phyloP scores from a whole-genome alignment of 1,140 invertebrate species.

The Drosophila kurseongensis region DNA sequence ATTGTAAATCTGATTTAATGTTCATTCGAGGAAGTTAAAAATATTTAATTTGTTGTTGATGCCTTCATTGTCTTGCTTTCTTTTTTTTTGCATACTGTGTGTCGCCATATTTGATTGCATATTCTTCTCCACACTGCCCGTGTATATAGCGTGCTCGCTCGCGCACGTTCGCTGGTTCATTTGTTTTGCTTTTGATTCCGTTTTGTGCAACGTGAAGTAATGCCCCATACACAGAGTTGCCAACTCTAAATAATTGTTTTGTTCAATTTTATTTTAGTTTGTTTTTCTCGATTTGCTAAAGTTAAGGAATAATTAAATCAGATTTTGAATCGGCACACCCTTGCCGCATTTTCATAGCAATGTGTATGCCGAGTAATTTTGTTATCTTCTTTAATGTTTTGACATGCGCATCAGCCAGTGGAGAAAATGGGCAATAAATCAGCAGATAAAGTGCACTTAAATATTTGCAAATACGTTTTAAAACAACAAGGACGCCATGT shows the following conservation, averaged over 20 bases:
- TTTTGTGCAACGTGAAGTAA: conserved; percentile 77
- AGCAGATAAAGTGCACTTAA: neutral
- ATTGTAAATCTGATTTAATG: conserved; percentile 5
- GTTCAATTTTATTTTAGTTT: conserved; percentile 17
- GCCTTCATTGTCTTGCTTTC: conserved; percentile 29
- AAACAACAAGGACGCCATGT: conserved; percentile 37
- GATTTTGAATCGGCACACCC: neutral
- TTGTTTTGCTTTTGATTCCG: conserved; percentile 78
- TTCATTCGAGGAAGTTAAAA: conserved; percentile 14
- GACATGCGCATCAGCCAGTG: conserved; percentile 37
- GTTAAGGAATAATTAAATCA: neutral
- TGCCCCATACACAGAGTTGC: conserved; percentile 48
- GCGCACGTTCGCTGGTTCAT: conserved; percentile 53
- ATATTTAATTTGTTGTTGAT: conserved; percentile 49
- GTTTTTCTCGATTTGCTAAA: conserved; percentile 5
- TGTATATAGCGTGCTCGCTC: conserved; percentile 52
- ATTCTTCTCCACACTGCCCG: conserved; percentile 39
- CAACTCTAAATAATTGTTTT: conserved; percentile 30
- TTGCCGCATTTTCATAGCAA: neutral
- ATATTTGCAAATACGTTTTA: neutral
- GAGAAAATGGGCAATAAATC: conserved; percentile 3
- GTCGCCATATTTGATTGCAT: conserved; percentile 79
- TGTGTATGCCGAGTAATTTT: conserved; percentile 26
- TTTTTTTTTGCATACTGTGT: conserved; percentile 46
- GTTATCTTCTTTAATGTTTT: conserved; percentile 17